A percentile compares a stretch with the other conserved stretches of the same genome.
These are phyloP conservation scores for Eurosta solidaginis DNA, from an alignment of 1,140 invertebrate species.

Conservation along the genomic window DNA sequence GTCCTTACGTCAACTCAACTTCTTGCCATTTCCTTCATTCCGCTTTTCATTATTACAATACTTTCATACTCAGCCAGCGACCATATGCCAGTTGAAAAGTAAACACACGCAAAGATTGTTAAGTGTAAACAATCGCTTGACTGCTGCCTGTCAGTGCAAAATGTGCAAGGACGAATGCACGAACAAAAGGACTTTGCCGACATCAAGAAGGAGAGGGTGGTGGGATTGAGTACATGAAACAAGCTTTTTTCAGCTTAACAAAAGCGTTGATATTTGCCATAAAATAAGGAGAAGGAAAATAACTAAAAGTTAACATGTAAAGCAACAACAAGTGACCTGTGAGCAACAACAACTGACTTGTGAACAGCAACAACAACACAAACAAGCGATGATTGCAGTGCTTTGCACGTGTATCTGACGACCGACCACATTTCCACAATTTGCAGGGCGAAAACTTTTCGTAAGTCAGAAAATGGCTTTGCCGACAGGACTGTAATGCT, in stretches of 20 bases:
- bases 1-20: slow-evolving; percentile 21
- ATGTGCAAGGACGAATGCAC: slow-evolving; percentile 1
- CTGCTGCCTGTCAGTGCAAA: not conserved
- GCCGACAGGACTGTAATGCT: not conserved
- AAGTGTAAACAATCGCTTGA: not conserved
- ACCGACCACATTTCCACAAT: not conserved
- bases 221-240: slow-evolving; percentile 14
- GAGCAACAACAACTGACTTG: not conserved
- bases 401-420: not conserved
- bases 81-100: not conserved
- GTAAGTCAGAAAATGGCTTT: not conserved
- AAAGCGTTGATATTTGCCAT: not conserved
- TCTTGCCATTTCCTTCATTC: not conserved
- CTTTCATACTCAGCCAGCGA: not conserved
- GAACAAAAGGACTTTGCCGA: not conserved
- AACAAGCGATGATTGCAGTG: too few species aligned
- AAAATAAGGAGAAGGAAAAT: too few species aligned
- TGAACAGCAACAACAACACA: not conserved
- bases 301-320: too few species aligned
- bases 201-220: not conserved
- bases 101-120: not conserved
- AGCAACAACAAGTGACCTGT: not conserved
- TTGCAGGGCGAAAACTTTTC: not conserved
- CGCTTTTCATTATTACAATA: not conserved
- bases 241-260: not conserved